A percentile compares a stretch with the other conserved stretches of the same genome.
These are phyloP conservation scores for Ivindomyrus marchei DNA, from an alignment of 2,113 vertebrate genomes.

Conservation along the genomic window DNA sequence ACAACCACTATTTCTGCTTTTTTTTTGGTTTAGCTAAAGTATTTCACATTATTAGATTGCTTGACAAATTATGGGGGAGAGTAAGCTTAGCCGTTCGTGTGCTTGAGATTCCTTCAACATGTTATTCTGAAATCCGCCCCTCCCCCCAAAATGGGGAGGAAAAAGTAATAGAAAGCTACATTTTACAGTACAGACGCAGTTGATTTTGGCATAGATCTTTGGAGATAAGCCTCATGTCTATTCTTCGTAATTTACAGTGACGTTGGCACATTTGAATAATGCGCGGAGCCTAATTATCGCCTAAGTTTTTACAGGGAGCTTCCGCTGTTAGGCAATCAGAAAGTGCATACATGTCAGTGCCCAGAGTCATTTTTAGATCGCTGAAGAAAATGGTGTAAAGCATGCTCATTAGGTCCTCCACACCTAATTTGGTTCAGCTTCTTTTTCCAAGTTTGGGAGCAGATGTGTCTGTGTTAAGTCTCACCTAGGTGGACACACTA, in stretches of 20 bases:
- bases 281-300: slow-evolving; percentile 86
- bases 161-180: background rate
- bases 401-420: slow-evolving; percentile 33
- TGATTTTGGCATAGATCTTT: background rate
- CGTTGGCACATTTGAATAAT: slow-evolving; percentile 61
- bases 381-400: slow-evolving; percentile 35
- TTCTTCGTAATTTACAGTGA: slow-evolving; percentile 72
- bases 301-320: slow-evolving; percentile 72
- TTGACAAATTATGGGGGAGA: background rate
- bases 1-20: background rate
- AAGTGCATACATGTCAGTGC: slow-evolving; percentile 54
- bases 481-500: background rate
- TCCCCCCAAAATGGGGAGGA: background rate
- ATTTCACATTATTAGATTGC: background rate
- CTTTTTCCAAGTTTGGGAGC: background rate
- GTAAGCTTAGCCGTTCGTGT: too few relatives aligned
- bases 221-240: slow-evolving; percentile 43
- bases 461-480: background rate
- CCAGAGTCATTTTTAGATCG: slow-evolving; percentile 36
- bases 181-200: background rate
- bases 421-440: slow-evolving; percentile 27
- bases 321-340: slow-evolving; percentile 59
- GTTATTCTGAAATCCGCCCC: background rate
- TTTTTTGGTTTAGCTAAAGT: background rate
- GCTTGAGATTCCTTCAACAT: background rate